phyloP scores from a whole-genome alignment of 2,797 vertebrate genomes.

The Coendou prehensilis region DNA sequence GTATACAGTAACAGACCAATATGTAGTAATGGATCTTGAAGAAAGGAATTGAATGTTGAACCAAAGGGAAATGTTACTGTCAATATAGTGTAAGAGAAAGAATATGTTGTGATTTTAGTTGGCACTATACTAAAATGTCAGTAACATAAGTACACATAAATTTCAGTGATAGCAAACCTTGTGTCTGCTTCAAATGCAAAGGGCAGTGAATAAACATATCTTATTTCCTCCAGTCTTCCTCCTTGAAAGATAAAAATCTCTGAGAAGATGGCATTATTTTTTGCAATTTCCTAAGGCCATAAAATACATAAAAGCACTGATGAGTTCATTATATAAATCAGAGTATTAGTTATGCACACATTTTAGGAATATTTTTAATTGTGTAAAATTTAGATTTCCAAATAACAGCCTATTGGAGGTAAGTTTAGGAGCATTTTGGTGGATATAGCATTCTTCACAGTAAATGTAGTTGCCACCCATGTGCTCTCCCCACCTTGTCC shows the following conservation, averaged over 20 bases:
- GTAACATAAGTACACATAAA: slow-evolving; percentile 12
- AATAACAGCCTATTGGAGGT: background rate
- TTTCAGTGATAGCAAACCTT: slow-evolving; percentile 32
- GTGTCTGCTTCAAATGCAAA: slow-evolving; percentile 47
- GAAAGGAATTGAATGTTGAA: slow-evolving; percentile 53
- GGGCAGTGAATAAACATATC: slow-evolving; percentile 63
- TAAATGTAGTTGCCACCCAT: background rate
- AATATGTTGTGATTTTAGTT: background rate
- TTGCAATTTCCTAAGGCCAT: slow-evolving; percentile 58
- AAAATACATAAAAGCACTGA: slow-evolving; percentile 25
- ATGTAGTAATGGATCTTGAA: background rate
- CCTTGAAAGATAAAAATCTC: slow-evolving; percentile 70
- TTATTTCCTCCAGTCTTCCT: slow-evolving; percentile 72
- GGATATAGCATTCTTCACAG: background rate
- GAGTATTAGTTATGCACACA: slow-evolving; percentile 63
- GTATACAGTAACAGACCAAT: background rate
- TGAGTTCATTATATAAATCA: slow-evolving; percentile 51
- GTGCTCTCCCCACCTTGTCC: background rate
- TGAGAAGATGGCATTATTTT: slow-evolving; percentile 67
- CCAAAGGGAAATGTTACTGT: slow-evolving; percentile 44
- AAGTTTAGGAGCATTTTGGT: background rate
- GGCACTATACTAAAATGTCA: slow-evolving; percentile 45
- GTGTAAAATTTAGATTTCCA: slow-evolving; percentile 30
- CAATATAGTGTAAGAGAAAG: background rate
- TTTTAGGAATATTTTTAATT: slow-evolving; percentile 44